Conservation (phyloP, 2,888 invertebrate species). For the Holacanthella duospinosa region DNA sequence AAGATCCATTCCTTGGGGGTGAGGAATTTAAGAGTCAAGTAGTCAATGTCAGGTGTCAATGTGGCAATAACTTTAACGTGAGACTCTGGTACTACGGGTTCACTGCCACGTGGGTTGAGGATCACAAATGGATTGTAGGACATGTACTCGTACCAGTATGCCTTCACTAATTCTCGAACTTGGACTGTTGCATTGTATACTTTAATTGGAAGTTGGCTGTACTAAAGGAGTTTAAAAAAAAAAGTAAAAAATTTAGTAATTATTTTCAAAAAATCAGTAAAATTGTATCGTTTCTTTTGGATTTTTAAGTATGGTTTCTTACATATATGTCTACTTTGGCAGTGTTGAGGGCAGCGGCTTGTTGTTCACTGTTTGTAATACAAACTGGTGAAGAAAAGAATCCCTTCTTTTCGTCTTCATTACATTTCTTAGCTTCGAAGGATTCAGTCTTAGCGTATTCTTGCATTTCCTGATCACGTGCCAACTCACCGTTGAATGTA, state of each 20-base stretch:
- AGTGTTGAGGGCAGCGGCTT: constrained; percentile 19
- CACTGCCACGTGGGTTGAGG: background rate
- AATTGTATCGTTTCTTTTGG: background rate
- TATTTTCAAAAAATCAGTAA: background rate
- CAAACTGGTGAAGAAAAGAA: constrained; percentile 19
- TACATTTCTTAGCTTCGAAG: constrained; percentile 29
- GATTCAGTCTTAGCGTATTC: constrained; percentile 30
- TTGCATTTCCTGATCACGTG: constrained; percentile 29
- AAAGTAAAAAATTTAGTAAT: background rate
- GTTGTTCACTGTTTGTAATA: constrained; percentile 14
- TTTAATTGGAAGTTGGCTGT: background rate
- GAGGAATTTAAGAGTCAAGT: background rate
- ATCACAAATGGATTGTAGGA: constrained; percentile 43
- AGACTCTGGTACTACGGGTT: background rate
- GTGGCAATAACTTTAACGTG: background rate
- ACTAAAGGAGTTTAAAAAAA: background rate
- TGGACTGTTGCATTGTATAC: background rate
- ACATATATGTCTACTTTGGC: constrained; percentile 10
- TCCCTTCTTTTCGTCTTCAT: constrained; percentile 22
- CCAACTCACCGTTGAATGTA: constrained; percentile 21
- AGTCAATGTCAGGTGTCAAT: constrained; percentile 1
- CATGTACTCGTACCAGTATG: constrained; percentile 46
- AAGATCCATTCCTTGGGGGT: background rate
- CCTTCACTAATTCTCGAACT: constrained; percentile 41
- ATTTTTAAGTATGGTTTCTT: background rate